phyloP scores from a whole-genome alignment of 2,113 vertebrate genomes.

The Nothoprocta pentlandii region DNA sequence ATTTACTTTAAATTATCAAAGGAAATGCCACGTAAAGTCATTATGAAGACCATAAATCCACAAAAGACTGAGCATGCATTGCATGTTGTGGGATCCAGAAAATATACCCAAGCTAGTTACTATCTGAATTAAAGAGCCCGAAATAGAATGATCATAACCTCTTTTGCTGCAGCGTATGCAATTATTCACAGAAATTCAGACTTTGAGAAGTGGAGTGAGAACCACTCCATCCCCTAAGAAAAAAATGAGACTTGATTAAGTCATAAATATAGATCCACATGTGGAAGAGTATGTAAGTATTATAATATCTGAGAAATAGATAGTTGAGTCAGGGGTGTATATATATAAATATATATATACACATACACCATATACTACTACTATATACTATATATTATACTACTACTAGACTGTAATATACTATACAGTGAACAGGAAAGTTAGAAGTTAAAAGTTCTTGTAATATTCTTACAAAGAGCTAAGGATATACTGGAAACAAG shows the following conservation, averaged over 20 bases:
- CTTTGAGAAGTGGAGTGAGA: slow-evolving; percentile 9
- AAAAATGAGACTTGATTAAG: neutral
- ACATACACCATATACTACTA: no score
- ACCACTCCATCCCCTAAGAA: neutral
- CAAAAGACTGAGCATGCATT: neutral
- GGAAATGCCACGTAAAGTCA: neutral
- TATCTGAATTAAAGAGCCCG: neutral
- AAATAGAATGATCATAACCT: neutral
- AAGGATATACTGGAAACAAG: neutral
- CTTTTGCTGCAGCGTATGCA: neutral
- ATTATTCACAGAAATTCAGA: neutral
- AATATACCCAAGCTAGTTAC: neutral
- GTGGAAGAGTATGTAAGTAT: neutral
- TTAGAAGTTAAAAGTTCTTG: neutral
- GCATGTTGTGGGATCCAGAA: neutral
- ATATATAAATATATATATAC: neutral
- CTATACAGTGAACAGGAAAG: neutral
- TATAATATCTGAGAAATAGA: neutral
- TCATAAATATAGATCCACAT: neutral
- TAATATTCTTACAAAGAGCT: neutral
- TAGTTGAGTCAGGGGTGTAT: neutral
- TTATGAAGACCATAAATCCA: neutral
- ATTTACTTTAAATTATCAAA: neutral
- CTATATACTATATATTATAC: no score
- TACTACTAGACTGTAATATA: neutral